These are phyloP conservation scores for Apomyelois bistriatella DNA, from an alignment of 2,888 invertebrate species.

Conservation along the genomic window DNA sequence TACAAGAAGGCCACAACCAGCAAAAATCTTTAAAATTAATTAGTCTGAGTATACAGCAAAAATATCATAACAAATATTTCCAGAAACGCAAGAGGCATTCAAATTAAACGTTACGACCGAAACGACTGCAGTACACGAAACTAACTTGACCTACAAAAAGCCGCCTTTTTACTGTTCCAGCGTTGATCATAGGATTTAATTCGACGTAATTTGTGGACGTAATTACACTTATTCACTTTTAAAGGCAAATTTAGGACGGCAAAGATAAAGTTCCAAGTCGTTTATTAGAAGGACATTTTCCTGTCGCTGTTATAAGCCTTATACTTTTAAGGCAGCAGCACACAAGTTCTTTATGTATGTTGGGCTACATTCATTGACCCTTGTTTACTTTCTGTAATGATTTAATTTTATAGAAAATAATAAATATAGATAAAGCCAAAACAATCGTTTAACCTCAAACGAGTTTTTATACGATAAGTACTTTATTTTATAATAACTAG, in stretches of 20 bases:
- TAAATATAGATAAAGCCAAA: too few species aligned
- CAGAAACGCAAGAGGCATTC: background rate
- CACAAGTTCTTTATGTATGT: background rate
- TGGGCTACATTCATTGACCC: background rate
- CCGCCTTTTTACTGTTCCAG: slow-evolving; percentile 5
- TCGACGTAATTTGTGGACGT: slow-evolving; percentile 12
- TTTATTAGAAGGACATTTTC: slow-evolving; percentile 21
- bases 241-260: slow-evolving; percentile 17
- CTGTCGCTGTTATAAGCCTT: slow-evolving; percentile 14
- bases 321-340: background rate
- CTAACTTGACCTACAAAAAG: slow-evolving; percentile 9
- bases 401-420: too few species aligned
- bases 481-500: too few species aligned
- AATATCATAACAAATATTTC: slow-evolving; percentile 3
- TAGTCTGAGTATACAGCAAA: background rate
- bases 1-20: too few species aligned
- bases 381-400: background rate
- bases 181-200: slow-evolving; percentile 10
- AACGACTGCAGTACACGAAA: slow-evolving; percentile 4
- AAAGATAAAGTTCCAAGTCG: slow-evolving; percentile 7
- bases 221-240: slow-evolving; percentile 19
- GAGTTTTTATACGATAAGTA: too few species aligned
- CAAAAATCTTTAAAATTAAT: background rate
- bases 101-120: slow-evolving; percentile 6
- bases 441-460: too few species aligned